Conservation (phyloP, 2,113 vertebrate genomes). For the Eclectus roratus region DNA sequence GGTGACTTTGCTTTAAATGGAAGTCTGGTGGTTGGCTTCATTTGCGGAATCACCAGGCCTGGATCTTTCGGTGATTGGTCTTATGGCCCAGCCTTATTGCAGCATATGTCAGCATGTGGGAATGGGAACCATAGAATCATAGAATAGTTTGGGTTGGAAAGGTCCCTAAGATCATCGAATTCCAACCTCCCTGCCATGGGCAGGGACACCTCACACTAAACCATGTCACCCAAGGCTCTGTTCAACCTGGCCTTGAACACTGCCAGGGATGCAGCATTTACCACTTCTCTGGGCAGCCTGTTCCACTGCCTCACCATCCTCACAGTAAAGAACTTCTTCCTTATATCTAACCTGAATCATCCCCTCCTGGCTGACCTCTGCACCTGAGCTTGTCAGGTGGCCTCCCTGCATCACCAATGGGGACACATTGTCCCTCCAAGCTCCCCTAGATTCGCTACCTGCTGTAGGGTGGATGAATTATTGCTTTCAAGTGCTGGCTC, state of each 20-base stretch:
- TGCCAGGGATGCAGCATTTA: too few relatives aligned
- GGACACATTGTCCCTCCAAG: accelerated
- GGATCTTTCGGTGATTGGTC: not conserved
- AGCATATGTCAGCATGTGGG: not conserved
- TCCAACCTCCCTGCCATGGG: too few relatives aligned
- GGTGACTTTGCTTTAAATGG: not conserved
- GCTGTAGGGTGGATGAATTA: not conserved
- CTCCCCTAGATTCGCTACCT: not conserved
- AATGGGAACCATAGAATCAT: not conserved
- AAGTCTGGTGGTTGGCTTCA: not conserved
- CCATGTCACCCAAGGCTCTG: too few relatives aligned
- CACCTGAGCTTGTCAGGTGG: not conserved
- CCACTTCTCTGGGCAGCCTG: too few relatives aligned
- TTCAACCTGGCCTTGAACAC: too few relatives aligned
- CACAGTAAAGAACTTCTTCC: too few relatives aligned
- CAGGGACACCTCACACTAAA: too few relatives aligned
- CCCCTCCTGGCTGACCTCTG: not conserved
- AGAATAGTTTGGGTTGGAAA: too few relatives aligned
- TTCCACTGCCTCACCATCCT: too few relatives aligned
- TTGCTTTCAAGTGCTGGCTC: not conserved
- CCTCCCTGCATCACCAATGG: not conserved
- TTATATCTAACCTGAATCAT: not conserved
- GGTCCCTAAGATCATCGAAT: too few relatives aligned
- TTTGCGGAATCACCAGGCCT: not conserved
- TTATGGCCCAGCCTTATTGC: not conserved